phyloP scores from a whole-genome alignment of 2,888 invertebrate species.

The Isotomurus palustris region DNA sequence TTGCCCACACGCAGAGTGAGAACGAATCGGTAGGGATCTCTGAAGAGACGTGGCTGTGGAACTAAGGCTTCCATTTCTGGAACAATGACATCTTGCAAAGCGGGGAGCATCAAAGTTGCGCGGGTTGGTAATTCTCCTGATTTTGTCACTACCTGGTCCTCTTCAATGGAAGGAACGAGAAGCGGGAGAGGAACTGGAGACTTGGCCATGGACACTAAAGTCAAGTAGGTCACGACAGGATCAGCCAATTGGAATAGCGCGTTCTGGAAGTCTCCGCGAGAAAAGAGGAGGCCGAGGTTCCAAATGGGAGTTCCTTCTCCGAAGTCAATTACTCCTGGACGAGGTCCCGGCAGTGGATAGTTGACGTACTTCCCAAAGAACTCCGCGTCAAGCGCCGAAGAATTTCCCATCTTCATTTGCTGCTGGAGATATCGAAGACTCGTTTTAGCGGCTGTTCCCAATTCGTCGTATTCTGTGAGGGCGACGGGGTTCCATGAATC shows the following conservation, averaged over 20 bases:
- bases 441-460: background rate
- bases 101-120: background rate
- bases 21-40: background rate
- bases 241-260: constrained; percentile 9
- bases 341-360: background rate
- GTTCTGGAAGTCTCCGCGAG: constrained; percentile 13
- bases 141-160: background rate
- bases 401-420: background rate
- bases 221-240: background rate
- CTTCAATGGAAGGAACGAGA: background rate
- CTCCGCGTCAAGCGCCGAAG: background rate
- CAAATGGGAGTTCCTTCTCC: background rate
- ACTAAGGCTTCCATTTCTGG: constrained; percentile 4
- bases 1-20: constrained; percentile 5
- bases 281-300: background rate
- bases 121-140: background rate
- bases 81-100: background rate
- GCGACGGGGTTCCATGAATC: background rate
- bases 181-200: constrained; percentile 4
- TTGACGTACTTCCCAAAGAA: constrained; percentile 4
- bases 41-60: constrained; percentile 4
- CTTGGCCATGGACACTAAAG: background rate
- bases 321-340: constrained; percentile 9
- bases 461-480: background rate
- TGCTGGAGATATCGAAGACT: background rate